Base-by-base conservation (phyloP, 2,797 vertebrate genomes). In the Vespertilio murinus region DNA sequence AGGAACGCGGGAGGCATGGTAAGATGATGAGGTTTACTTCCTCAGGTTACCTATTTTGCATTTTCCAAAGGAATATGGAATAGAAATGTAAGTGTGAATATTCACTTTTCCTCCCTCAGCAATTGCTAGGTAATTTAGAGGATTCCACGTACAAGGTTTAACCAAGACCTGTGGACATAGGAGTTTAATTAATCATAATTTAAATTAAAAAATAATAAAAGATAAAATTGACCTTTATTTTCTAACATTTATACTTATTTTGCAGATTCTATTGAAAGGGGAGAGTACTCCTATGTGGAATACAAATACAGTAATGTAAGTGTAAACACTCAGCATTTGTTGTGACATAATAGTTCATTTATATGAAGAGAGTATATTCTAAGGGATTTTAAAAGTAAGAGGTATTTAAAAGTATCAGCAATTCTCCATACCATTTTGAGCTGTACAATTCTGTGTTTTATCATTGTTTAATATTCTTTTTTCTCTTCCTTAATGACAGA, bases 301-400 rank as follows among this genome's bases (percentile, higher is more conserved):
- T 97, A 97, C 1, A 97, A 93, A 18, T 97, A 83, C 96, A 90
- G 33, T 40, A 52, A 97, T n/a, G 96, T 97, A 97, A 98, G 92
- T 97, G 89, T 70, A 91, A 96, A 67, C 4, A 65, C 82, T 52
- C 65, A 52, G 30, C 67, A 20, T 84, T 35, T 65, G 33, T 35
- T 59, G 5, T 71, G 25, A 90, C 3, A 22, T 52, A 93, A 83
- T 65, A 52, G 23, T 64, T 92, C 79, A 81, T 75, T 91, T 90
- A 93, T 90, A 65, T 80, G 69, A 78, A 84, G 47, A 78, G 52
- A 70, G 40, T 71, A 56, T 59, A 12, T 93, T 80, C 64, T 13
- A 77, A 45, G 16, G 3, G 35, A 64, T 80, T 74, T 83, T 71
- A 64, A 70, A 93, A 93, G 69, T 45, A 64, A 75, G 22, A 85